A percentile compares a stretch with the other conserved stretches of the same genome.
phyloP scores from a whole-genome alignment of 2,113 vertebrate species.

The Jaculus jaculus region DNA sequence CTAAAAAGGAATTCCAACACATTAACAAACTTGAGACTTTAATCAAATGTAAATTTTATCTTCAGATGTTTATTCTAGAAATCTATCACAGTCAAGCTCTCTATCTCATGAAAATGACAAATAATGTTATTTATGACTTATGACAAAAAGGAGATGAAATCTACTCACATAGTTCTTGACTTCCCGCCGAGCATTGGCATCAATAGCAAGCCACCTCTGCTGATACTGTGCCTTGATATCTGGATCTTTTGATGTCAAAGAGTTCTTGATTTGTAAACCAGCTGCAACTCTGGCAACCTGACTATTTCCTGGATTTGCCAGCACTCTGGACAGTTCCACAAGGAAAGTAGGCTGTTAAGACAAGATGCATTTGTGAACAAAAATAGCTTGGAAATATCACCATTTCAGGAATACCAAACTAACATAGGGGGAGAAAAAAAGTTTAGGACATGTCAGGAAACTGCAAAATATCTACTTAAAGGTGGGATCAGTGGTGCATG shows the following conservation, averaged over 20 bases:
- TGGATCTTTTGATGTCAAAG: conserved; percentile 97
- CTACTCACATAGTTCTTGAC: conserved; percentile 97
- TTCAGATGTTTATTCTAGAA: conserved; percentile 24
- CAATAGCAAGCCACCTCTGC: conserved; percentile 98
- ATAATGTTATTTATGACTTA: neutral
- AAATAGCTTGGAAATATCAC: neutral
- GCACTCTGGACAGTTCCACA: conserved; percentile 97
- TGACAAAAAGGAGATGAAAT: neutral
- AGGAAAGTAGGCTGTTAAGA: conserved; percentile 93
- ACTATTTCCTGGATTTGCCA: conserved; percentile 98
- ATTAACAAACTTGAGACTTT: neutral
- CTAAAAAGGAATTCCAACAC: neutral
- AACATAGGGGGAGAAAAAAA: neutral
- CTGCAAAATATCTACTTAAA: neutral
- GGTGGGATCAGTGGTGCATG: too few species aligned
- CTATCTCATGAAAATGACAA: conserved; percentile 6
- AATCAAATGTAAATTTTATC: conserved; percentile 36
- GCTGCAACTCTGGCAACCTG: conserved; percentile 97
- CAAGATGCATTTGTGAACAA: neutral
- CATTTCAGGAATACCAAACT: neutral
- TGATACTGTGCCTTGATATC: conserved; percentile 97
- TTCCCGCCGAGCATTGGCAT: conserved; percentile 93
- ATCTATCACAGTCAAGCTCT: neutral
- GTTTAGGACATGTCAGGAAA: neutral
- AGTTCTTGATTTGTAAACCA: conserved; percentile 98